Percentiles rank a stretch among this genome's conserved stretches.
phyloP scores from a whole-genome alignment of 2,113 vertebrate genomes.

The Cochlearius cochlearius region DNA sequence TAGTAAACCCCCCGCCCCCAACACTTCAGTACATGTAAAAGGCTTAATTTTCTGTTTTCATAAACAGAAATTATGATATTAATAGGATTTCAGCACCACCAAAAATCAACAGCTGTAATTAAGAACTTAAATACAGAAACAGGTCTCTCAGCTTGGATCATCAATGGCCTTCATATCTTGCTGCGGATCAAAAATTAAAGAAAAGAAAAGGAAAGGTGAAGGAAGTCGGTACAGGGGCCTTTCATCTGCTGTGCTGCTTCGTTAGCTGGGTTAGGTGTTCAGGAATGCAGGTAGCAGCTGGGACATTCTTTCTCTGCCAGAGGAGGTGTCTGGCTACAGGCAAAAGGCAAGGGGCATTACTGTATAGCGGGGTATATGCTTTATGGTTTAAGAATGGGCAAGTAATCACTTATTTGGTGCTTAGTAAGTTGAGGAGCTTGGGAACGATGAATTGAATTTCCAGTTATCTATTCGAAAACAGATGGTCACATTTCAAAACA shows the following conservation, averaged over 20 bases:
- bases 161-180: neutral
- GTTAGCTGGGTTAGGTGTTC: neutral
- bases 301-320: neutral
- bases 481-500: slow-evolving; percentile 42
- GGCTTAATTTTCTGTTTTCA: neutral
- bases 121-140: neutral
- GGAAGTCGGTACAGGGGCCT: rapidly evolving
- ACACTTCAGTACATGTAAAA: neutral
- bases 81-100: neutral
- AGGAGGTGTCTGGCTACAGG: neutral
- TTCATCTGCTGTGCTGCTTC: neutral
- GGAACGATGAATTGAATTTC: slow-evolving; percentile 22
- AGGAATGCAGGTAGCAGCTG: neutral
- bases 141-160: neutral
- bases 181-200: neutral
- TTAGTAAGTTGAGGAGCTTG: neutral
- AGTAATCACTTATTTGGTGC: neutral
- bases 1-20: rapidly evolving
- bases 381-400: neutral
- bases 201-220: neutral
- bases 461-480: slow-evolving; percentile 44
- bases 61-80: neutral
- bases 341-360: neutral
- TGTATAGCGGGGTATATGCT: neutral
- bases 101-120: neutral